Evolutionary conservation across 2,113 vertebrate genomes (phyloP).

Genomic region (Steatornis caripensis): DNA sequence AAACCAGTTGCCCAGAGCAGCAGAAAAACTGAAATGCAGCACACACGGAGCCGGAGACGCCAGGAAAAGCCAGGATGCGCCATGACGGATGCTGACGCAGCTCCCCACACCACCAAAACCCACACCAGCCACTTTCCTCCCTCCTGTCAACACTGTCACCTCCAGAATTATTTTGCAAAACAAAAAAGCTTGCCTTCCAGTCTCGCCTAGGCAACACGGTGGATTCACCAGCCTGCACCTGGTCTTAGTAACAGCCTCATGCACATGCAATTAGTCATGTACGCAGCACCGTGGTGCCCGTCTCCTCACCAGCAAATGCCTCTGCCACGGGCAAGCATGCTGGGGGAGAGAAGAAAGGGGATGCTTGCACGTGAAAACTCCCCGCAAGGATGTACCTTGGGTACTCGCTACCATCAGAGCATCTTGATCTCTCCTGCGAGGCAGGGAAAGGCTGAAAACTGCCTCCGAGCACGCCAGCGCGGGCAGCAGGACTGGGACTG

Average conservation of each 20-base stretch:
- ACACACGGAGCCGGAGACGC: fast-evolving
- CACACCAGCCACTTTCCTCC: background rate
- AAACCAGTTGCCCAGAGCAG: background rate
- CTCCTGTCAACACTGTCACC: background rate
- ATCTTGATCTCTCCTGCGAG: background rate
- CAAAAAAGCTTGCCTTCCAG: background rate
- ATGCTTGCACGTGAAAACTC: background rate
- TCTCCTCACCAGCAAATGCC: background rate
- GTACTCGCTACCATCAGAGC: background rate
- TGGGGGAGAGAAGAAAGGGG: background rate
- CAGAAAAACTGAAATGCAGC: background rate
- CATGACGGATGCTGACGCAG: fast-evolving
- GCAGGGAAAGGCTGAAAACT: background rate
- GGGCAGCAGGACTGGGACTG: fast-evolving
- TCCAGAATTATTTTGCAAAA: background rate
- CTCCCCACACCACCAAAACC: background rate
- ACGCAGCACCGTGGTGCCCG: background rate
- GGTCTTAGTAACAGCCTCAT: background rate
- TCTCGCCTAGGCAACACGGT: background rate
- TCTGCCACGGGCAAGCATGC: background rate
- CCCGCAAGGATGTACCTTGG: background rate
- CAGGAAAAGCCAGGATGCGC: fast-evolving
- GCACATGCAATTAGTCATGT: background rate
- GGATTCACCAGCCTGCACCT: background rate
- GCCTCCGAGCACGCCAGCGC: background rate